Conservation (phyloP, 2,888 invertebrate genomes). For the Dynastes hyllus region DNA sequence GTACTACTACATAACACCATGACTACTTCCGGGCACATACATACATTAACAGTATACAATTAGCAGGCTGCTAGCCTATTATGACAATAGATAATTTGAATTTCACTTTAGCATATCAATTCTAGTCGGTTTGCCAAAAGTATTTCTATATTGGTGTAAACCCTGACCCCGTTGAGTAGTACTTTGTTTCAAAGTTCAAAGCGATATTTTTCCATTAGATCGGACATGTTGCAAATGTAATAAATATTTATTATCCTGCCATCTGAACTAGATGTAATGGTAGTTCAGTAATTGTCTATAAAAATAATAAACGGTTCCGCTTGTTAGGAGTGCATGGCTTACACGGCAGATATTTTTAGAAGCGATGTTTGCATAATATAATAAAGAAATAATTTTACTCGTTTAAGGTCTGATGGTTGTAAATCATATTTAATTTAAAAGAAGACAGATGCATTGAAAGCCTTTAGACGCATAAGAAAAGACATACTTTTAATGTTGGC, state of each 20-base stretch:
- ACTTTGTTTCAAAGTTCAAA: slow-evolving; percentile 41
- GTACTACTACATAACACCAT: slow-evolving; percentile 12
- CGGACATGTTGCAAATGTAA: slow-evolving; percentile 17
- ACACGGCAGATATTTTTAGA: no score
- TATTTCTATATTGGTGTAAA: no score
- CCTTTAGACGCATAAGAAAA: no score
- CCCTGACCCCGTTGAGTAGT: slow-evolving; percentile 37
- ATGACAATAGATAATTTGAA: slow-evolving; percentile 33
- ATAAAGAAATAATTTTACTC: no score
- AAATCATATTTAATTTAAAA: no score
- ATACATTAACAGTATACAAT: slow-evolving; percentile 25
- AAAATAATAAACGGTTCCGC: background rate
- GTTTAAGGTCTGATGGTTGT: no score
- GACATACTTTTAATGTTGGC: no score
- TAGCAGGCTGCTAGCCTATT: slow-evolving; percentile 31
- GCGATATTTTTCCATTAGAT: slow-evolving; percentile 37
- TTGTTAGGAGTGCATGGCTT: background rate
- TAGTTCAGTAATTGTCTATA: slow-evolving; percentile 6
- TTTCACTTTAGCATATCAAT: slow-evolving; percentile 34
- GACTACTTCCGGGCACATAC: slow-evolving; percentile 19
- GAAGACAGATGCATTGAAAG: no score
- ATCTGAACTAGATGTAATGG: background rate
- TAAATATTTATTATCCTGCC: slow-evolving; percentile 32
- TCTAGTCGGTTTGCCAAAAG: slow-evolving; percentile 29
- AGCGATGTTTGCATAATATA: no score